These are phyloP conservation scores for Sycophila sp. DNA, from an alignment of 1,140 invertebrate genomes.

Conservation along the genomic window DNA sequence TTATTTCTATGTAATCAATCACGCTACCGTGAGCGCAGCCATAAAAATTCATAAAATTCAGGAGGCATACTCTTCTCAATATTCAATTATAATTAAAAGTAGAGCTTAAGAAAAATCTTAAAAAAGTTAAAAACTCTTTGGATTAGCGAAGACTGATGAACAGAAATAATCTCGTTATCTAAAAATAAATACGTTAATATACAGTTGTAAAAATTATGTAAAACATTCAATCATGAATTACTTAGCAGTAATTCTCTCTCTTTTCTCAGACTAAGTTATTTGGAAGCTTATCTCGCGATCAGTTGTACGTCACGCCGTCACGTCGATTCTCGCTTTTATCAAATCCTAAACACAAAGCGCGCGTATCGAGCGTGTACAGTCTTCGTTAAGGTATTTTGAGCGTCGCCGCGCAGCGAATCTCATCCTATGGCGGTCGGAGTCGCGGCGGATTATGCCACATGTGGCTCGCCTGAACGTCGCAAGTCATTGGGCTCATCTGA, in stretches of 20 bases:
- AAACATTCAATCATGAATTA: conserved; percentile 26
- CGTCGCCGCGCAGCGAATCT: conserved; percentile 52
- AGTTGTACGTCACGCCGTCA: too few relatives aligned
- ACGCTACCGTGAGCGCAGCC: background rate
- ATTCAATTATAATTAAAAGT: conserved; percentile 37
- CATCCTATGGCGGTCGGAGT: conserved; percentile 63
- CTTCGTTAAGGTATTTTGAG: conserved; percentile 65
- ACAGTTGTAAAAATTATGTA: conserved; percentile 37
- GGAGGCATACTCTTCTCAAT: conserved; percentile 6
- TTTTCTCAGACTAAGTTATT: conserved; percentile 5
- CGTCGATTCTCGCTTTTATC: background rate
- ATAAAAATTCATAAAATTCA: background rate
- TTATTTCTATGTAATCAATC: background rate
- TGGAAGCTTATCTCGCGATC: background rate
- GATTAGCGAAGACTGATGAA: conserved; percentile 25
- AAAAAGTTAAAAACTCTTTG: conserved; percentile 31
- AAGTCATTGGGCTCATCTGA: conserved; percentile 3
- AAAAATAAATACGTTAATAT: conserved; percentile 33
- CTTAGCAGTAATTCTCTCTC: background rate
- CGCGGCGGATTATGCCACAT: conserved; percentile 60
- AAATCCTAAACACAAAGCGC: too few relatives aligned
- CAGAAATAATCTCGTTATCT: conserved; percentile 24
- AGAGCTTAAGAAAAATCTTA: conserved; percentile 37
- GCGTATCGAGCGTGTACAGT: too few relatives aligned
- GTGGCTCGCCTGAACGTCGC: conserved; percentile 11